These are phyloP conservation scores for Xylocopa sonorina DNA, from an alignment of 1,140 invertebrate genomes.

Conservation along the genomic window DNA sequence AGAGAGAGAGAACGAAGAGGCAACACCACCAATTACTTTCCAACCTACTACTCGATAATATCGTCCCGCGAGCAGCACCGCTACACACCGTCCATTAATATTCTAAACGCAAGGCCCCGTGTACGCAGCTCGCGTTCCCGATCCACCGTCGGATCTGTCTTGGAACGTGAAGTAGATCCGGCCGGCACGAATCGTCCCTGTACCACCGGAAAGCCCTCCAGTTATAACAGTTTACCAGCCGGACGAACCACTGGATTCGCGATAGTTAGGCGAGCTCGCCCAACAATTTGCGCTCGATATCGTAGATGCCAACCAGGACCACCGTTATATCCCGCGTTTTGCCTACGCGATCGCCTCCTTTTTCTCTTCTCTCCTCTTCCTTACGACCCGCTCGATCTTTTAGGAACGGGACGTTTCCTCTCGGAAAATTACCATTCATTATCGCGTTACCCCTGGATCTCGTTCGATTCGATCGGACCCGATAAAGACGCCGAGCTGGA, in stretches of 20 bases:
- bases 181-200: constrained; percentile 5
- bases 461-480: background rate
- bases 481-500: background rate
- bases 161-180: constrained; percentile 19
- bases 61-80: constrained; percentile 28
- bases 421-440: background rate
- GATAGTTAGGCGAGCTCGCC: constrained; percentile 11
- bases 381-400: background rate
- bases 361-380: background rate
- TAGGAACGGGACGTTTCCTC: background rate
- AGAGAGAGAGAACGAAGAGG: background rate
- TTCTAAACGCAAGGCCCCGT: constrained; percentile 25
- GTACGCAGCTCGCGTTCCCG: constrained; percentile 18
- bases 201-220: constrained; percentile 42
- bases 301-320: background rate
- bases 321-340: constrained; percentile 25
- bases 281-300: constrained; percentile 26
- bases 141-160: constrained; percentile 16
- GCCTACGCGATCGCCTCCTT: background rate
- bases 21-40: constrained; percentile 33
- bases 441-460: background rate
- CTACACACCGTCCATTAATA: constrained; percentile 32
- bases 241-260: constrained; percentile 20
- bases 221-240: constrained; percentile 47
- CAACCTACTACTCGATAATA: constrained; percentile 24